Evolutionary conservation across 1,140 invertebrate genomes (phyloP).

Genomic region (Scaptomyza hsui): DNA sequence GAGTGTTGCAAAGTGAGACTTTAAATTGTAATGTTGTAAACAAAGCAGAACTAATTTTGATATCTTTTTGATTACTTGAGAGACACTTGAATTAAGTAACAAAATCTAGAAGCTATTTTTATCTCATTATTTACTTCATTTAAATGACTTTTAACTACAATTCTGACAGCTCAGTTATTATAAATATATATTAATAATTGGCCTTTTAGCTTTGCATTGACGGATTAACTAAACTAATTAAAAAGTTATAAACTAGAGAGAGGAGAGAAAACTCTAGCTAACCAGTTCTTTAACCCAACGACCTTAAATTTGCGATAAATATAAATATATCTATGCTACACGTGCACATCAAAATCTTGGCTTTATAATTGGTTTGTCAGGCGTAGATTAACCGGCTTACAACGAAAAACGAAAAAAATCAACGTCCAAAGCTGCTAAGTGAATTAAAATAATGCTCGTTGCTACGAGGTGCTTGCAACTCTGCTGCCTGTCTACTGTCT

Average conservation of each 20-base stretch:
- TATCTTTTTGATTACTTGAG: slow-evolving; percentile 15
- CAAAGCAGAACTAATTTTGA: slow-evolving; percentile 35
- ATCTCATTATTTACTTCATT: too few relatives aligned
- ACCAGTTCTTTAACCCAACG: slow-evolving; percentile 4
- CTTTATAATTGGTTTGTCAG: slow-evolving; percentile 79
- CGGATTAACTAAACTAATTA: too few relatives aligned
- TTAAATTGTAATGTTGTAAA: slow-evolving; percentile 15
- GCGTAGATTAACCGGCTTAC: slow-evolving; percentile 54
- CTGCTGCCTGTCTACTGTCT: slow-evolving; percentile 20
- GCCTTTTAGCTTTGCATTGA: not conserved
- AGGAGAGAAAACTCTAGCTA: too few relatives aligned
- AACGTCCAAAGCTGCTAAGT: slow-evolving; percentile 68
- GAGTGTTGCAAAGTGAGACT: slow-evolving; percentile 3
- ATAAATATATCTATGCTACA: slow-evolving; percentile 26
- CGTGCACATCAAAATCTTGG: slow-evolving; percentile 68
- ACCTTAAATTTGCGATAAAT: slow-evolving; percentile 6
- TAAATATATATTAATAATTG: not conserved
- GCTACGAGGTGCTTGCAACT: slow-evolving; percentile 1
- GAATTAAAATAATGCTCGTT: slow-evolving; percentile 80
- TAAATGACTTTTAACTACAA: too few relatives aligned
- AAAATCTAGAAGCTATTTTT: too few relatives aligned
- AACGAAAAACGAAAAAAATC: slow-evolving; percentile 43
- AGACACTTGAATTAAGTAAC: not conserved
- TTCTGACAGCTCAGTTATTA: too few relatives aligned
- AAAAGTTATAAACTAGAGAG: too few relatives aligned